Evolutionary conservation across 2,113 vertebrate species (phyloP).

Genomic region (Neofelis nebulosa): DNA sequence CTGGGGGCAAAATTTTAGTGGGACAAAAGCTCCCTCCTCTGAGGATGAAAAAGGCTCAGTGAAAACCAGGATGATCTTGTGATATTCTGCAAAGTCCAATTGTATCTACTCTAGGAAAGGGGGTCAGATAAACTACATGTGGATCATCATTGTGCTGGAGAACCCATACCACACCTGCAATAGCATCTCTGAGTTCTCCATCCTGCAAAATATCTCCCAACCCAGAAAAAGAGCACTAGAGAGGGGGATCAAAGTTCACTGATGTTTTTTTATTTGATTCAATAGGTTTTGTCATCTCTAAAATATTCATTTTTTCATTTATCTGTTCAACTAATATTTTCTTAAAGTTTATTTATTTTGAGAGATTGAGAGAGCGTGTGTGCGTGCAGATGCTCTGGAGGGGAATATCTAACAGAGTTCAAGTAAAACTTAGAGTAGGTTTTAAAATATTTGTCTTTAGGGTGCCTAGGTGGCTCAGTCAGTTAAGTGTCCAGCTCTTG

Average conservation of each 20-base stretch:
- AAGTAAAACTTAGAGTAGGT: neutral
- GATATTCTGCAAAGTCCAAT: neutral
- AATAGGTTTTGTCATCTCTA: neutral
- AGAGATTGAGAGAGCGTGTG: too few relatives aligned
- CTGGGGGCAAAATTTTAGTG: neutral
- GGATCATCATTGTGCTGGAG: neutral
- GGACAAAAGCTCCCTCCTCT: neutral
- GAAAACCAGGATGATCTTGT: neutral
- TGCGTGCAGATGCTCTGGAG: neutral
- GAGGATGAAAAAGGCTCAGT: neutral
- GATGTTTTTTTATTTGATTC: neutral
- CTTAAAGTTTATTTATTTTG: neutral
- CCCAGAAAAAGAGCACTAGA: neutral
- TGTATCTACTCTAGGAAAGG: neutral
- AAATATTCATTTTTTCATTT: slow-evolving; percentile 2
- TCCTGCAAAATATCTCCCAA: neutral
- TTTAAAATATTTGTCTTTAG: slow-evolving; percentile 28
- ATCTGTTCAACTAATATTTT: neutral
- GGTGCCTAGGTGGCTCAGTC: too few relatives aligned
- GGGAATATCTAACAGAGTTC: neutral
- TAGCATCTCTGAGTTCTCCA: neutral
- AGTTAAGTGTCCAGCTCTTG: too few relatives aligned
- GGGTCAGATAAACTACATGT: too few relatives aligned
- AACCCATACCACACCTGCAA: rapidly evolving
- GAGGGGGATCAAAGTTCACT: neutral